Conservation (phyloP, 2,113 vertebrate genomes). For the Opisthocomus hoazin region DNA sequence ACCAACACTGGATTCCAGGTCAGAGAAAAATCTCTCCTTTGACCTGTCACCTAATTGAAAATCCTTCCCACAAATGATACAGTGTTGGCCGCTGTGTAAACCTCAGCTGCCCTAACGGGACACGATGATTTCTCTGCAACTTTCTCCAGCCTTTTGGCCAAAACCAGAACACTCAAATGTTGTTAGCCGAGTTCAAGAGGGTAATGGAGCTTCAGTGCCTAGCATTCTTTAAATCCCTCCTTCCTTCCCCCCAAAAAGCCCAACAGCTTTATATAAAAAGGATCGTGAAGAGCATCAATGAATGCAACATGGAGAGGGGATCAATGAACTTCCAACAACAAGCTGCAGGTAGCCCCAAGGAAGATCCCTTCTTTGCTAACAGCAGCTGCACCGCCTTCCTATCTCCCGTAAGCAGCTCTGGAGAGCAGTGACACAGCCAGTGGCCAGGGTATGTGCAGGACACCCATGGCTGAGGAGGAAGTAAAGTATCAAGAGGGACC, state of each 20-base stretch:
- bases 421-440: background rate
- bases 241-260: background rate
- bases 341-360: accelerated
- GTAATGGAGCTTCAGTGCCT: background rate
- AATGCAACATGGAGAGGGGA: background rate
- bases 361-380: background rate
- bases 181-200: background rate
- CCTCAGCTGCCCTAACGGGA: background rate
- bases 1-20: background rate
- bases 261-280: background rate
- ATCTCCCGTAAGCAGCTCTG: background rate
- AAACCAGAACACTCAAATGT: background rate
- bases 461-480: background rate
- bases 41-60: background rate
- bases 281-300: background rate
- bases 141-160: background rate
- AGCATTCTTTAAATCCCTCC: background rate
- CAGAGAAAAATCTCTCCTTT: background rate
- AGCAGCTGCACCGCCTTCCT: background rate
- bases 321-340: background rate
- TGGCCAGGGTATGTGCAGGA: background rate
- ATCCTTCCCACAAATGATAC: background rate
- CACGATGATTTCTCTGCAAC: background rate
- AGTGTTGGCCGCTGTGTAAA: background rate
- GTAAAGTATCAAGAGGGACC: background rate